Evolutionary conservation across 35 echinoderm and acorn worm genomes (phyloP).

Genomic region (Ophiothrix spiculata): DNA sequence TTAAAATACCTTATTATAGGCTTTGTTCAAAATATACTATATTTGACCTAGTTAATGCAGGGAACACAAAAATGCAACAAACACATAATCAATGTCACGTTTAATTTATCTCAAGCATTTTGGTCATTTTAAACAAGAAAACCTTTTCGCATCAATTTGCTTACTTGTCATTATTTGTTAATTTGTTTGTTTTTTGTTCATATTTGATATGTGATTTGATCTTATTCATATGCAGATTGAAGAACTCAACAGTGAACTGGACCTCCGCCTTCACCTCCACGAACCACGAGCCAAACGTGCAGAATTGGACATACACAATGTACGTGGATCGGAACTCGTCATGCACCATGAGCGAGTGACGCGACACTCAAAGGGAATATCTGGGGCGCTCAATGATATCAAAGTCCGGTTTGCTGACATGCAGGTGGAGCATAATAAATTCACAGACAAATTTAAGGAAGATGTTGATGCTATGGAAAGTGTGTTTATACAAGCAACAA

Average conservation of each 20-base stretch:
- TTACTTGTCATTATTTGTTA: too few species aligned
- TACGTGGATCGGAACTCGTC: slow-evolving; percentile 84
- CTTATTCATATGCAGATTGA: slow-evolving; percentile 52
- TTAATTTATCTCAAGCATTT: too few species aligned
- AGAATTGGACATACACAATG: slow-evolving; percentile 96
- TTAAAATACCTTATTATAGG: too few species aligned
- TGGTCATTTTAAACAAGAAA: too few species aligned
- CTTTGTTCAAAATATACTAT: too few species aligned
- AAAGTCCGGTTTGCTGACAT: slow-evolving; percentile 67
- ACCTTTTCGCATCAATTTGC: too few species aligned
- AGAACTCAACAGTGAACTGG: slow-evolving; percentile 97
- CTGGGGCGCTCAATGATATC: slow-evolving; percentile 72
- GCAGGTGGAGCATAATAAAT: slow-evolving; percentile 84
- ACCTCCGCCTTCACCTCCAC: slow-evolving; percentile 82
- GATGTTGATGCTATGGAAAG: slow-evolving; percentile 84
- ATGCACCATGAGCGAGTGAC: slow-evolving; percentile 84
- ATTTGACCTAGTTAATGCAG: too few species aligned
- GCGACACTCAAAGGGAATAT: slow-evolving; percentile 81
- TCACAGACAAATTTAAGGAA: slow-evolving; percentile 73
- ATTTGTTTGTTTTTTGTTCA: too few species aligned
- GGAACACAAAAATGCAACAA: too few species aligned
- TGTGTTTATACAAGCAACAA: slow-evolving; percentile 80
- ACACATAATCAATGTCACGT: too few species aligned
- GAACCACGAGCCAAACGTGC: slow-evolving; percentile 70
- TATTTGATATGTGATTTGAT: too few species aligned